Evolutionary conservation across 35 echinoderm and acorn worm species (phyloP).

Genomic region (Hemicentrotus pulcherrimus): DNA sequence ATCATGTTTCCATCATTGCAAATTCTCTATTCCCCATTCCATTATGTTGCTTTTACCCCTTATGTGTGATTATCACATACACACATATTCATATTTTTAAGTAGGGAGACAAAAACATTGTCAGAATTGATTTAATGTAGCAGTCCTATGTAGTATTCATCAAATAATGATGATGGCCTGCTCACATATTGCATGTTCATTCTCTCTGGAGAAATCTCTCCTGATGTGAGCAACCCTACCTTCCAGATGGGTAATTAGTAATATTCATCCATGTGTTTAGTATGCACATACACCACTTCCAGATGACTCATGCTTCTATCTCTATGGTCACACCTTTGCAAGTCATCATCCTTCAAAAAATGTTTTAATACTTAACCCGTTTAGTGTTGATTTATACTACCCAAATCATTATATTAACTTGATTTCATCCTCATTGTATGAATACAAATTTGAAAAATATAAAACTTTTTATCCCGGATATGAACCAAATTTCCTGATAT

Average conservation of each 20-base stretch:
- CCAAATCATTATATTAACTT: too few species aligned
- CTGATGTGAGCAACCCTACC: neutral
- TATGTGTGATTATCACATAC: too few species aligned
- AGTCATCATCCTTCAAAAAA: neutral
- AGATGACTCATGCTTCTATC: neutral
- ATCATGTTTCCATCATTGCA: neutral
- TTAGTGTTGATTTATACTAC: neutral
- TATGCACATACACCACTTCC: neutral
- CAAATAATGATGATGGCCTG: neutral
- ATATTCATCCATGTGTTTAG: neutral
- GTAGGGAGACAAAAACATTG: too few species aligned
- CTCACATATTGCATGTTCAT: neutral
- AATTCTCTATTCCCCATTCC: neutral
- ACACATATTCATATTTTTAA: too few species aligned
- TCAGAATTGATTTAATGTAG: too few species aligned
- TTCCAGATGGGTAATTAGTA: neutral
- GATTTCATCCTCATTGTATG: too few species aligned
- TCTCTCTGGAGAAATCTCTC: neutral
- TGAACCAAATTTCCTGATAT: neutral
- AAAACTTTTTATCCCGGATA: neutral
- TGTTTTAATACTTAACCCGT: neutral
- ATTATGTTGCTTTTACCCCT: neutral
- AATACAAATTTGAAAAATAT: neutral
- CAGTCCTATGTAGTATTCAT: too few species aligned
- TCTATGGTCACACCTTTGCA: neutral